Percentiles rank a stretch among this genome's conserved stretches.
Conservation (phyloP, 2,797 vertebrate species). For the Gallirallus australis region DNA sequence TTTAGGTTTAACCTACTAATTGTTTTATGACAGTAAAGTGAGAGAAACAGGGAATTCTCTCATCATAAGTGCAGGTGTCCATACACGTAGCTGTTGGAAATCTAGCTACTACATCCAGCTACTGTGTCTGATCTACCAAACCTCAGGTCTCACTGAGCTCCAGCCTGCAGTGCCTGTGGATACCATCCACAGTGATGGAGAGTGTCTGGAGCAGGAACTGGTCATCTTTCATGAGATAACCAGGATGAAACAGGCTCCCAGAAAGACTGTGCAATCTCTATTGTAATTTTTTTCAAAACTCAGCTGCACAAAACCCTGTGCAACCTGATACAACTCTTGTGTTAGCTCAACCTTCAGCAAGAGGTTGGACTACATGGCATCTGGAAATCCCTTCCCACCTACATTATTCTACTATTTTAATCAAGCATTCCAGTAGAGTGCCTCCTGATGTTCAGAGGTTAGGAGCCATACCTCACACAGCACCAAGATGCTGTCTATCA, state of each 20-base stretch:
- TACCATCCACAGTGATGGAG: neutral
- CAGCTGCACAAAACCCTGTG: accelerated
- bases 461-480: neutral
- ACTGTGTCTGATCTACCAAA: neutral
- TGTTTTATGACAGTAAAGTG: neutral
- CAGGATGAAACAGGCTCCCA: neutral
- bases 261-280: neutral
- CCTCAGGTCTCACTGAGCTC: neutral
- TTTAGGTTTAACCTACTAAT: neutral
- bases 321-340: neutral
- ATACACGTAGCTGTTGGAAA: neutral
- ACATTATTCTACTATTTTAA: neutral
- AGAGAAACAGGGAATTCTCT: neutral
- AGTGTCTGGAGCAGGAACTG: neutral
- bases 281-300: neutral
- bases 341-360: neutral
- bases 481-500: neutral
- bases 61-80: neutral
- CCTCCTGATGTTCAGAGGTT: neutral
- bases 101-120: neutral
- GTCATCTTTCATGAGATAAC: neutral
- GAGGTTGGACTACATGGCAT: neutral
- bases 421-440: neutral
- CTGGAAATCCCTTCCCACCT: neutral
- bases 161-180: neutral